Evolutionary conservation across 2,113 vertebrate genomes (phyloP).

Genomic region (Brienomyrus brachyistius): DNA sequence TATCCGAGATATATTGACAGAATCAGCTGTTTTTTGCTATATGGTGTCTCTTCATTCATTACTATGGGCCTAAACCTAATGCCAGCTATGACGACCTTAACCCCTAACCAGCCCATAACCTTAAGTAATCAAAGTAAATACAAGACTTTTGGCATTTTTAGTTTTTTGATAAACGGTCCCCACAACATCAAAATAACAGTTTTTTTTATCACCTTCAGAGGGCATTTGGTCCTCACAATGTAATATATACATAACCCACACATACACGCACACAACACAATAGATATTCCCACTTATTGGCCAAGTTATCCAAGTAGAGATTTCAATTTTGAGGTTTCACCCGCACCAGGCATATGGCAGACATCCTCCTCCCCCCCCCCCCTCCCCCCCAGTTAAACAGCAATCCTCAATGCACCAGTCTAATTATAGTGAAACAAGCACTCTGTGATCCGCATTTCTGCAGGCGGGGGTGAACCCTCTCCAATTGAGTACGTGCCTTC

Average conservation of each 20-base stretch:
- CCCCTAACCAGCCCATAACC: background rate
- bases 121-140: background rate
- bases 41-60: too few species aligned
- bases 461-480: conserved; percentile 5
- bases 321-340: background rate
- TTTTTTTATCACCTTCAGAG: background rate
- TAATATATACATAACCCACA: background rate
- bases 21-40: too few species aligned
- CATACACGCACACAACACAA: background rate
- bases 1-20: too few species aligned
- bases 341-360: conserved; percentile 4
- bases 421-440: conserved; percentile 12
- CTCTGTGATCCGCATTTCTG: conserved; percentile 7
- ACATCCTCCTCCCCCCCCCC: background rate
- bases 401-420: conserved; percentile 11
- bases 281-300: background rate
- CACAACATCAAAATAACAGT: background rate
- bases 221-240: background rate
- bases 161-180: background rate
- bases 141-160: background rate
- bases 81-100: too few species aligned
- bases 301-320: background rate
- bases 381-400: background rate
- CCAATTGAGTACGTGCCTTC: background rate
- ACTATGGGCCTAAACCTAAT: too few species aligned